Evolutionary conservation across 2,797 vertebrate species (phyloP).

Genomic region (Pangasius sanitwongsei): DNA sequence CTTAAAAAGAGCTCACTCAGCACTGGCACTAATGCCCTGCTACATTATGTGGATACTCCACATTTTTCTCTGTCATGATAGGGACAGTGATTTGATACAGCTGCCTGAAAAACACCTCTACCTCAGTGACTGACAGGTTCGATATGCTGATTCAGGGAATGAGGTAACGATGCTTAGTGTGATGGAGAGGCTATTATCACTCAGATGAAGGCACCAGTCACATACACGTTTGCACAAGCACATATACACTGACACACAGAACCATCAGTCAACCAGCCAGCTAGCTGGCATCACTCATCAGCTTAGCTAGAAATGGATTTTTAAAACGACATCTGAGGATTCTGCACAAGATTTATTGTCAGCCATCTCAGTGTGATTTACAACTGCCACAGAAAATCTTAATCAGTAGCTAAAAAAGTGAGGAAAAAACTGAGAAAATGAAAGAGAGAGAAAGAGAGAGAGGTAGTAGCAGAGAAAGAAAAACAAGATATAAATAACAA

Average conservation of each 20-base stretch:
- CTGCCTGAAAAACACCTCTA: constrained; percentile 3
- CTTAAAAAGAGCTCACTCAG: constrained; percentile 30
- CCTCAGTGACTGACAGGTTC: constrained; percentile 18
- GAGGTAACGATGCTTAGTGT: constrained; percentile 23
- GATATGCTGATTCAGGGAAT: constrained; percentile 23
- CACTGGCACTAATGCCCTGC: constrained; percentile 7
- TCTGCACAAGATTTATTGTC: constrained; percentile 26
- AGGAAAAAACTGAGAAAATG: not conserved
- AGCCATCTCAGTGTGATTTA: constrained; percentile 26
- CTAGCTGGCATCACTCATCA: not conserved
- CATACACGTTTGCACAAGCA: constrained; percentile 8
- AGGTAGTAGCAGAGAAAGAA: not conserved
- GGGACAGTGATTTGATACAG: constrained; percentile 35
- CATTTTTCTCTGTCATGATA: constrained; percentile 40
- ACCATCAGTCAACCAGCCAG: constrained; percentile 14
- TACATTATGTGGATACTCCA: constrained; percentile 3
- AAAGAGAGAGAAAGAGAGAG: constrained; percentile 7
- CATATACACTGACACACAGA: not conserved
- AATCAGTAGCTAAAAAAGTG: constrained; percentile 13
- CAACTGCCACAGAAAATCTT: constrained; percentile 10
- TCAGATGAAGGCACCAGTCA: not conserved
- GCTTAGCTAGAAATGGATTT: constrained; percentile 2
- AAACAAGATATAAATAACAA: constrained; percentile 24
- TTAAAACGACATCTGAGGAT: constrained; percentile 10
- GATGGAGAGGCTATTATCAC: constrained; percentile 11